Evolutionary conservation across 2,113 vertebrate genomes (phyloP).

Genomic region (Vimba vimba): DNA sequence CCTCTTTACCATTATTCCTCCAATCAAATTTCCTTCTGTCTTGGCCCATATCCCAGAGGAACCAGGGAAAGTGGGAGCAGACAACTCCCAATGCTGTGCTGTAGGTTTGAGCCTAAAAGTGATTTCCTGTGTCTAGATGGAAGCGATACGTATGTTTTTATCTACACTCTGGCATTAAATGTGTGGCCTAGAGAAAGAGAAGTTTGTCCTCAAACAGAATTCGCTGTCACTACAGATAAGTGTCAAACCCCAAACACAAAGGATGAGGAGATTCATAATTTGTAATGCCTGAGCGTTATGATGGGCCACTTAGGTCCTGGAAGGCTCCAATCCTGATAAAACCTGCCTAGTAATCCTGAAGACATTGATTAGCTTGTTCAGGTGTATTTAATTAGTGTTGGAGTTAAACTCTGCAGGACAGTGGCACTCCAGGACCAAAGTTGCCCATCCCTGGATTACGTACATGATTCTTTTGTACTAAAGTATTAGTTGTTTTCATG

Average conservation of each 20-base stretch:
- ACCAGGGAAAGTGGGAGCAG: not conserved
- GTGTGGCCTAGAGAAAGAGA: not conserved
- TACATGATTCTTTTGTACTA: too few species aligned
- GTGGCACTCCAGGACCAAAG: too few species aligned
- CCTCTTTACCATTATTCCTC: slow-evolving; percentile 28
- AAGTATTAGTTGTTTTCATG: too few species aligned
- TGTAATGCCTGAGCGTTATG: not conserved
- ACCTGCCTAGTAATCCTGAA: too few species aligned
- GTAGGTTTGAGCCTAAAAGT: slow-evolving; percentile 31
- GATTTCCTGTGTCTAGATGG: slow-evolving; percentile 17
- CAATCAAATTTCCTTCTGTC: slow-evolving; percentile 30
- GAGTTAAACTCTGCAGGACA: too few species aligned
- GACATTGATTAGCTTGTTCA: too few species aligned
- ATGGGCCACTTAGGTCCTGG: too few species aligned
- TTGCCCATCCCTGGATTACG: too few species aligned
- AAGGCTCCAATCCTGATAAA: too few species aligned
- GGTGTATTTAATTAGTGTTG: too few species aligned
- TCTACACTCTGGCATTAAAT: slow-evolving; percentile 5
- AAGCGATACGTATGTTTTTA: slow-evolving; percentile 18
- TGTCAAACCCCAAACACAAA: not conserved
- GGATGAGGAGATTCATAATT: not conserved
- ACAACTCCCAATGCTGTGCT: slow-evolving; percentile 3
- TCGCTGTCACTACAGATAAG: not conserved
- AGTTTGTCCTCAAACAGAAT: not conserved
- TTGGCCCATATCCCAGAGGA: slow-evolving; percentile 1